phyloP scores from a whole-genome alignment of 2,797 vertebrate genomes.

The Etheostoma perlongum region DNA sequence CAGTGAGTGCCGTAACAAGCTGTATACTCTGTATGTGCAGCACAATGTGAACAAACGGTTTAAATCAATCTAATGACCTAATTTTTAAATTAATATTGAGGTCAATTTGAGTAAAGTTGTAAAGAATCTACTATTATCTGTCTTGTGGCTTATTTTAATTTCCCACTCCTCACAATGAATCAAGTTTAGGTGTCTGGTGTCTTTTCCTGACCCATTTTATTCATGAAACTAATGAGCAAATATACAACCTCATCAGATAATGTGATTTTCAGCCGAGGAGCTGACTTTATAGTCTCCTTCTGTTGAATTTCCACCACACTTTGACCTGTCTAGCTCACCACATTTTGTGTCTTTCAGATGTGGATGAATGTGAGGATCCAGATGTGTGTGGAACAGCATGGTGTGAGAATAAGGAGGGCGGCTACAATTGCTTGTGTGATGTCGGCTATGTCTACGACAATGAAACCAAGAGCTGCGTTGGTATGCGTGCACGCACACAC shows the following conservation, averaged over 20 bases:
- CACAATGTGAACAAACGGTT: not conserved
- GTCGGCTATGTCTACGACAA: conserved; percentile 88
- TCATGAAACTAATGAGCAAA: not conserved
- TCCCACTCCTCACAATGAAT: not conserved
- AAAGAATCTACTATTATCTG: not conserved
- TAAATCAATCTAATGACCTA: not conserved
- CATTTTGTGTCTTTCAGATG: conserved; percentile 84
- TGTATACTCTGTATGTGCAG: not conserved
- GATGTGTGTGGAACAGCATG: conserved; percentile 90
- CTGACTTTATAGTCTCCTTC: not conserved
- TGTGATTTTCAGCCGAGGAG: not conserved
- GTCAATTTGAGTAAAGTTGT: not conserved
- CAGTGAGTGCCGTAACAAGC: not conserved
- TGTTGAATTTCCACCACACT: not conserved
- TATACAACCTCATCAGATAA: not conserved
- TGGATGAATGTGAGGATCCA: conserved; percentile 88
- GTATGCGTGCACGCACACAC: conserved; percentile 77
- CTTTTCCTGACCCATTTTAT: conserved; percentile 2
- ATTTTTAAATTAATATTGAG: too few relatives aligned
- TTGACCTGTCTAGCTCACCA: conserved; percentile 6
- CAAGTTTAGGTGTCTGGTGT: not conserved
- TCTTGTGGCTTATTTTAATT: conserved; percentile 4
- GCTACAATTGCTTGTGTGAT: conserved; percentile 91
- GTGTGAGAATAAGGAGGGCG: conserved; percentile 89
- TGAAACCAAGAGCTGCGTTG: conserved; percentile 88